Conservation (phyloP, 2,888 invertebrate species). For the Allolobophora icterica region DNA sequence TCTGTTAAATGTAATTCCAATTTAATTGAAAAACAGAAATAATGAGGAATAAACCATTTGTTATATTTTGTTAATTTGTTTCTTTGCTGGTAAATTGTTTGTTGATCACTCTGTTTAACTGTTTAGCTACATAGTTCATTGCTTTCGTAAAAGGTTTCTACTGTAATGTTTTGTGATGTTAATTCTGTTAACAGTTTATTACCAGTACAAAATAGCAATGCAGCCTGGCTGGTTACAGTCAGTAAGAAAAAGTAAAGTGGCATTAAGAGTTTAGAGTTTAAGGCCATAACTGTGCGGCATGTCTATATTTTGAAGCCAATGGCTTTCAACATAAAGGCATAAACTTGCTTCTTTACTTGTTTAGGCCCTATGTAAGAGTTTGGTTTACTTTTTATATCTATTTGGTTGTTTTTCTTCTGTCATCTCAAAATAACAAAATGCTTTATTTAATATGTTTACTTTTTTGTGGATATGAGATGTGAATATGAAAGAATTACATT, state of each 20-base stretch:
- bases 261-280: too few relatives aligned
- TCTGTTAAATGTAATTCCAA: not conserved
- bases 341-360: not conserved
- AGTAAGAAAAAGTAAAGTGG: not conserved
- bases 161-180: not conserved
- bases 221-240: not conserved
- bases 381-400: not conserved
- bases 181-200: not conserved
- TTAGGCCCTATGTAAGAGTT: not conserved
- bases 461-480: too few relatives aligned
- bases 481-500: too few relatives aligned
- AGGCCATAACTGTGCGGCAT: too few relatives aligned
- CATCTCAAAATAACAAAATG: not conserved
- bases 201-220: not conserved
- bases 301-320: too few relatives aligned
- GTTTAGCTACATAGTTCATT: not conserved
- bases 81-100: not conserved
- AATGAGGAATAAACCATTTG: constrained; percentile 2
- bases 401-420: not conserved
- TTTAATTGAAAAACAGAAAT: not conserved
- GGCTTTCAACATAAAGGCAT: not conserved
- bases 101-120: not conserved
- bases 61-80: not conserved
- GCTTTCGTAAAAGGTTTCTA: not conserved
- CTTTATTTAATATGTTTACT: too few relatives aligned